Conservation (phyloP, 2,113 vertebrate genomes). For the Castor canadensis region DNA sequence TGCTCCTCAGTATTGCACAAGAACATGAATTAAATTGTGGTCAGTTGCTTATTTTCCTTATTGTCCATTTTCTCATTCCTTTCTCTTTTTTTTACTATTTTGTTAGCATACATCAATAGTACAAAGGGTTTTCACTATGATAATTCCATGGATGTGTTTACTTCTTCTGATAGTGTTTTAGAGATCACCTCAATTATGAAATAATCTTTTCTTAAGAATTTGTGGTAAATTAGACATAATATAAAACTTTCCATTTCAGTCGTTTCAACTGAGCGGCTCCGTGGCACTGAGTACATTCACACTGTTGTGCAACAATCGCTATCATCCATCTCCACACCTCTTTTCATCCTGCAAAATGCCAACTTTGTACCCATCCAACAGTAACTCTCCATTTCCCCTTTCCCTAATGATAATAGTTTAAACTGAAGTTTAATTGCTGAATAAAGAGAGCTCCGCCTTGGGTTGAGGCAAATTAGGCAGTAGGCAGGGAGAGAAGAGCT, state of each 20-base stretch:
- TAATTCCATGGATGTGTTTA: too few species aligned
- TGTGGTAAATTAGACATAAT: not conserved
- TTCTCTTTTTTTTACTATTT: too few species aligned
- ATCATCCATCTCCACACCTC: not conserved
- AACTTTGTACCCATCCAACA: not conserved
- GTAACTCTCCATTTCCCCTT: rapidly evolving
- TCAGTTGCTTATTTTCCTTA: not conserved
- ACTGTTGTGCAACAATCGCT: not conserved
- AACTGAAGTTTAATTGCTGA: not conserved
- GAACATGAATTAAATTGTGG: not conserved
- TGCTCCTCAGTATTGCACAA: too few species aligned
- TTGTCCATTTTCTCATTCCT: not conserved
- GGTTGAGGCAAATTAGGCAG: not conserved
- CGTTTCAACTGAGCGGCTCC: not conserved
- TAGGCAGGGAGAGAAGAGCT: not conserved
- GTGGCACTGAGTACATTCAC: not conserved
- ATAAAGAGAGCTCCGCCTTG: not conserved
- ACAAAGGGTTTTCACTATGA: too few species aligned
- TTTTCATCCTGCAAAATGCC: not conserved
- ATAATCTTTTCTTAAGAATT: not conserved
- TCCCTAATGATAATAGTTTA: not conserved
- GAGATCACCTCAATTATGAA: not conserved
- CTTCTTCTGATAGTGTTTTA: not conserved
- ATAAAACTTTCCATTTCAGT: not conserved
- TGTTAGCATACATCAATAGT: too few species aligned